Evolutionary conservation across 2,888 invertebrate species (phyloP).

Genomic region (Prosapia bicincta): DNA sequence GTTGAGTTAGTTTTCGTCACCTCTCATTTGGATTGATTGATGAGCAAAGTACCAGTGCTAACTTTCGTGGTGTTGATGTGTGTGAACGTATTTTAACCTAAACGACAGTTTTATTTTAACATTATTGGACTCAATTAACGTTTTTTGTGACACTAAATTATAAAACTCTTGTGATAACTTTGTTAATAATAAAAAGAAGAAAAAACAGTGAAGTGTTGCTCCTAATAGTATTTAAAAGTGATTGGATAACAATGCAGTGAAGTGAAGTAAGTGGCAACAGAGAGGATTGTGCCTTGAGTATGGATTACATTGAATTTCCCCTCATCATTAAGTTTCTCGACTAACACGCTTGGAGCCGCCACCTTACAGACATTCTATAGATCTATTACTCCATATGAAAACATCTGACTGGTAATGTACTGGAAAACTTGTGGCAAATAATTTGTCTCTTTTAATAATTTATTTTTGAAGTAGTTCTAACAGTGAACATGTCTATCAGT

Average conservation of each 20-base stretch:
- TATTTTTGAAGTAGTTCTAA: too few relatives aligned
- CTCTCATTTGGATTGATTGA: conserved; percentile 10
- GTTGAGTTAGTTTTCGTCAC: conserved; percentile 4
- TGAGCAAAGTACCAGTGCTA: neutral
- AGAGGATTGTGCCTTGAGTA: conserved; percentile 14
- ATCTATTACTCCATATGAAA: neutral
- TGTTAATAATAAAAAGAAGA: too few relatives aligned
- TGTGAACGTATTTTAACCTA: neutral
- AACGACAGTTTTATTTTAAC: neutral
- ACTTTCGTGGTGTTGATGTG: neutral
- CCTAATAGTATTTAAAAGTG: neutral
- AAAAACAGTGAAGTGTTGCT: neutral
- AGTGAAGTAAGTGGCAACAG: neutral
- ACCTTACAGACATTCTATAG: neutral
- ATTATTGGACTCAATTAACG: neutral
- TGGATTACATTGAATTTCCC: conserved; percentile 23
- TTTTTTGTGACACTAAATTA: neutral
- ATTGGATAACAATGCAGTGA: neutral
- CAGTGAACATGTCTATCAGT: too few relatives aligned
- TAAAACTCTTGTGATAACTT: neutral
- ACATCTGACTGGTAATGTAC: neutral
- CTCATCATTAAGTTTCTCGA: neutral
- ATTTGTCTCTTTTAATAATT: neutral
- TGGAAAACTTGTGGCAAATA: neutral
- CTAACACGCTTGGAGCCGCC: neutral